Evolutionary conservation across 2,888 invertebrate genomes (phyloP), one percentile per base, ranked within the genome.

Genomic region (Microctonus brassicae): DNA sequence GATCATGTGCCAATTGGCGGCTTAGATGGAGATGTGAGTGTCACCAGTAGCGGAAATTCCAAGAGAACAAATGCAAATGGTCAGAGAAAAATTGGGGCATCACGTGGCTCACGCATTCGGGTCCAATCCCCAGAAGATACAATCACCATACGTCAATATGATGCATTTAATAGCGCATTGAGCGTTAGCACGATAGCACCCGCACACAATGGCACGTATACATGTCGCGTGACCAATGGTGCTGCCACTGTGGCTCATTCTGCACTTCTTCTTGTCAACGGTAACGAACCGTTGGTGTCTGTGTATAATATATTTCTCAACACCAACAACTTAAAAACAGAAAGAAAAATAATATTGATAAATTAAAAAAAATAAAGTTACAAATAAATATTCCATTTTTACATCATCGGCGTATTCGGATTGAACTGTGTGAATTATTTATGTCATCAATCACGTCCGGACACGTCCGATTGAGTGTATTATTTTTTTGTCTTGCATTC

Each of bases 181-280:
- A 90, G 90, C 87, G 90, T 91, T 84, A 89, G 89, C 82, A 89
- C 89, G 86, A 90, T 91, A 83, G 89, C 89, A 82, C 88, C 89
- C 82, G 88, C 88, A 80, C 90, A 90, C 86, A 89, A 89, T 81
- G 91, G 92, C 89, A 91, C 89, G 76, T 91, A 90, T 83, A 89
- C 90, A 83, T 91, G 91, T 85, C 89, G 89, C 81, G 91, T 90
- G 83, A 88, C 89, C 88, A 91, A 91, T 85, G 90, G 89, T 85
- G 90, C 90, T 81, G 90, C 90, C 79, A 89, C 89, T 83, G 90
- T 90, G 85, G 88, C 89, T 85, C 90, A 90, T 88, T 89, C 90
- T 84, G 90, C 90, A 86, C 89, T 89, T 84, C 89, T 91, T 83
- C 88, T 89, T 88, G 90, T 90, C 85, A 90, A 90, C 88, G 90